These are phyloP conservation scores for Halcyon leucocephala DNA, from an alignment of 2,797 vertebrate species.

Conservation along the genomic window DNA sequence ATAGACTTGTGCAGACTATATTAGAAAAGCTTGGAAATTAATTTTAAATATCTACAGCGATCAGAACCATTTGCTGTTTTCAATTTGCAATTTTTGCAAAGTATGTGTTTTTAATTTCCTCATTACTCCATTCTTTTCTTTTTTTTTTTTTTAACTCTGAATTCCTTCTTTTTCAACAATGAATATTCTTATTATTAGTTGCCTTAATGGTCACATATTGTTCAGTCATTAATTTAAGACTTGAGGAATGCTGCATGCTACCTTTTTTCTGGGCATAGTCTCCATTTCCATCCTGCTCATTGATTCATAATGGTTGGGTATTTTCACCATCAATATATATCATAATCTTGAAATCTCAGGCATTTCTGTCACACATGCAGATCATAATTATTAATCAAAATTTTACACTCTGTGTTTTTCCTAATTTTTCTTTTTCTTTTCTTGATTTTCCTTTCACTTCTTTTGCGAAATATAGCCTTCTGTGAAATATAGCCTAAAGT, in stretches of 20 bases:
- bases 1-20: not conserved
- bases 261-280: rapidly evolving
- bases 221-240: not conserved
- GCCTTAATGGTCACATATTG: not conserved
- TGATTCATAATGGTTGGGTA: not conserved
- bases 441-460: not conserved
- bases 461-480: not conserved
- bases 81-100: not conserved
- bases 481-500: not conserved
- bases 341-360: not conserved
- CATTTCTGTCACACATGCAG: not conserved
- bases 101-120: not conserved
- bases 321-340: not conserved
- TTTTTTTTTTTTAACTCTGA: not conserved
- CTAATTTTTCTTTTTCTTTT: not conserved
- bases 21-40: not conserved
- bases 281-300: not conserved
- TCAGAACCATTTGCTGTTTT: not conserved
- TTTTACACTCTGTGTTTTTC: not conserved
- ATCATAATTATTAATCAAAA: not conserved
- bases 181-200: not conserved
- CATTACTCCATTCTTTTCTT: not conserved
- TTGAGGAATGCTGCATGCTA: not conserved
- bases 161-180: not conserved
- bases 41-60: not conserved